Percentiles rank a stretch among this genome's conserved stretches.
These are phyloP conservation scores for Quiscalus mexicanus DNA, from an alignment of 2,113 vertebrate species.

Conservation along the genomic window DNA sequence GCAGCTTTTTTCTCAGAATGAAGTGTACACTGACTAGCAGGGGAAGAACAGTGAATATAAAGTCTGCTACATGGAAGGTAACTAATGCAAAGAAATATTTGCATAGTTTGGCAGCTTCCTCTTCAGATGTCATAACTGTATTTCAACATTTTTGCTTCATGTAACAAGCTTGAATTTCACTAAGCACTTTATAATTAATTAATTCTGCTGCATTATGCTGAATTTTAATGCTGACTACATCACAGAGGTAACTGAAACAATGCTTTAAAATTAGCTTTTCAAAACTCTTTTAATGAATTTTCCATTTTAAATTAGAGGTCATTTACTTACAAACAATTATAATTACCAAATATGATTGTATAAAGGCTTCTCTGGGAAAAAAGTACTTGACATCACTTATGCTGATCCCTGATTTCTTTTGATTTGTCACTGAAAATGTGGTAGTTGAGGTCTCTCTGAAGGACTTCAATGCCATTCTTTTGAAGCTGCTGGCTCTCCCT, in stretches of 20 bases:
- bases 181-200: neutral
- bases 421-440: neutral
- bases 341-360: neutral
- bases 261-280: conserved; percentile 14
- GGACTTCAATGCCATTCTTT: conserved; percentile 6
- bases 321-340: neutral
- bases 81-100: neutral
- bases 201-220: neutral
- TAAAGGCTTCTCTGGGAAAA: neutral
- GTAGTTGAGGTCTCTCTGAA: conserved; percentile 29
- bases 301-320: conserved; percentile 1
- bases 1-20: conserved; percentile 95
- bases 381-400: neutral
- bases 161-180: neutral
- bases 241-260: neutral
- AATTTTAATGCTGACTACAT: conserved; percentile 8
- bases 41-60: conserved; percentile 96
- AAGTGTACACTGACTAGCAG: conserved; percentile 97
- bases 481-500: conserved; percentile 40
- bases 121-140: conserved; percentile 5
- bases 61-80: conserved; percentile 98
- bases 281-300: neutral
- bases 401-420: conserved; percentile 17
- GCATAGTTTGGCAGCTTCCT: neutral
- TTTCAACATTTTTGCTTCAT: conserved; percentile 36